Evolutionary conservation across 2,888 invertebrate genomes (phyloP).

Genomic region (Drosophila kanekoi): DNA sequence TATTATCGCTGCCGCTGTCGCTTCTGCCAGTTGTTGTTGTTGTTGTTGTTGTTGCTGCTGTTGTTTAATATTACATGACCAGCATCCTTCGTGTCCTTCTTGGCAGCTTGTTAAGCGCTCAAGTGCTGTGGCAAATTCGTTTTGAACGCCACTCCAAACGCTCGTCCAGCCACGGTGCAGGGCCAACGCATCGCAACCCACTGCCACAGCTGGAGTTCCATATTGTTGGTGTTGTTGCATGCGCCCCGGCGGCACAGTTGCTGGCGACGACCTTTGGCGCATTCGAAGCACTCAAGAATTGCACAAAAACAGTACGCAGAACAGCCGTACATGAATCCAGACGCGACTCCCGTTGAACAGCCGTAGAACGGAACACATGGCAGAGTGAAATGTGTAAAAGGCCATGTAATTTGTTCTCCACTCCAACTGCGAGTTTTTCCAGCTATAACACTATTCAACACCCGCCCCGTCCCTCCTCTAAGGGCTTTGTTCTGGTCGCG

Average conservation of each 20-base stretch:
- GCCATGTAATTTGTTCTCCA: slow-evolving; percentile 75
- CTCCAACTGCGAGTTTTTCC: slow-evolving; percentile 29
- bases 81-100: slow-evolving; percentile 50
- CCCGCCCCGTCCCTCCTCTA: neutral
- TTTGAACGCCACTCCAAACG: slow-evolving; percentile 76
- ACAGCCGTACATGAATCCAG: slow-evolving; percentile 14
- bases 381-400: slow-evolving; percentile 65
- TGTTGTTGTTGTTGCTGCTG: slow-evolving; percentile 30
- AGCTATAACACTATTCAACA: neutral
- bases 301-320: slow-evolving; percentile 29
- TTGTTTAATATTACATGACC: slow-evolving; percentile 58
- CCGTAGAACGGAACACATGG: slow-evolving; percentile 2
- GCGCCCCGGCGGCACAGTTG: slow-evolving; percentile 47
- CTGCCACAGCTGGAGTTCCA: slow-evolving; percentile 1
- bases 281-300: slow-evolving; percentile 48
- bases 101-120: slow-evolving; percentile 77
- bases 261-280: slow-evolving; percentile 57
- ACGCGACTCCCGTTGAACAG: slow-evolving; percentile 7
- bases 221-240: slow-evolving; percentile 52
- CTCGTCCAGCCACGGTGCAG: slow-evolving; percentile 53
- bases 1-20: slow-evolving; percentile 66
- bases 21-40: slow-evolving; percentile 15
- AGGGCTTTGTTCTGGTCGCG: neutral
- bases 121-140: slow-evolving; percentile 81
- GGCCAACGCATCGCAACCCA: neutral